Percentiles rank a stretch among this genome's conserved stretches.
phyloP scores from a whole-genome alignment of 2,113 vertebrate species.

The Podocnemis expansa region DNA sequence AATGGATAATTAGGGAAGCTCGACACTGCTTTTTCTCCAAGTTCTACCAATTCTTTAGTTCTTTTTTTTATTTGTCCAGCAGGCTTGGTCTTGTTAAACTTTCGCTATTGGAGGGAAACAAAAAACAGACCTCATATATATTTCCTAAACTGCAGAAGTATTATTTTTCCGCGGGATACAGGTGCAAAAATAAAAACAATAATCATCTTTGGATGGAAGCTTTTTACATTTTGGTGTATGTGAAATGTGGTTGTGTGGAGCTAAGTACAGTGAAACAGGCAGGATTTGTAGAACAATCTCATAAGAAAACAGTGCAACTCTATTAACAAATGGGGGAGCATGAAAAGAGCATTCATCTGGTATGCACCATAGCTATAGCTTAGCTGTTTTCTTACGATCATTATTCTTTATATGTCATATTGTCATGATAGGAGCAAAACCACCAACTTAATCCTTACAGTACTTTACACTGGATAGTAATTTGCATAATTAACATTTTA shows the following conservation, averaged over 20 bases:
- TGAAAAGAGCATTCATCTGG: not conserved
- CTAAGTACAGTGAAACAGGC: not conserved
- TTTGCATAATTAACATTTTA: not conserved
- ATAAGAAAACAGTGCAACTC: rapidly evolving
- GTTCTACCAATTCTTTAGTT: constrained; percentile 55
- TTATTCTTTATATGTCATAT: not conserved
- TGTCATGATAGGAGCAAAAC: rapidly evolving
- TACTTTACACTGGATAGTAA: rapidly evolving
- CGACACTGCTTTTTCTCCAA: constrained; percentile 65
- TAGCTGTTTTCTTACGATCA: not conserved
- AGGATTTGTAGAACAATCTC: not conserved
- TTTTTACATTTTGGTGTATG: not conserved
- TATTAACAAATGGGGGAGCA: rapidly evolving
- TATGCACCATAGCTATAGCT: not conserved
- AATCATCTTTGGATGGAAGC: not conserved
- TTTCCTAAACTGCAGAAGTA: constrained; percentile 51
- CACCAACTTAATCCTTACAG: not conserved
- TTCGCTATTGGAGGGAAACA: constrained; percentile 20
- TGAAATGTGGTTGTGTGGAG: not conserved
- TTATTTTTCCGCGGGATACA: constrained; percentile 17
- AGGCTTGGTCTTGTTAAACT: constrained; percentile 61
- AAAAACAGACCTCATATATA: constrained; percentile 19
- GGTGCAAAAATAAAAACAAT: not conserved
- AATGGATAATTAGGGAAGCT: constrained; percentile 51
- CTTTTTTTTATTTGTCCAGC: constrained; percentile 65